phyloP scores from a whole-genome alignment of 1,140 invertebrate genomes.

The Pachypeltis micranthus region DNA sequence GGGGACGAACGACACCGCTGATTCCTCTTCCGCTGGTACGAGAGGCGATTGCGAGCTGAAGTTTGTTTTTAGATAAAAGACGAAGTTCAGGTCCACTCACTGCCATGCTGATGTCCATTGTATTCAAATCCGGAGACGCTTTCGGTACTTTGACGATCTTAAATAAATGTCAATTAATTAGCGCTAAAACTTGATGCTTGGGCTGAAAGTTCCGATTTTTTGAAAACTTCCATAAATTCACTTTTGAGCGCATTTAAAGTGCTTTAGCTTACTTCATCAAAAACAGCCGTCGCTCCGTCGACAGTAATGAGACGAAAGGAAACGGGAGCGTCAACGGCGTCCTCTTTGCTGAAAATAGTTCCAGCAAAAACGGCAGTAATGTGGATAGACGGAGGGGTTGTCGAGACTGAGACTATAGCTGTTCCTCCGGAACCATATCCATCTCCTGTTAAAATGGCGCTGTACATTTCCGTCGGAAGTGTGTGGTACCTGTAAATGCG shows the following conservation, averaged over 20 bases:
- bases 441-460: conserved; percentile 47
- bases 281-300: conserved; percentile 54
- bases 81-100: conserved; percentile 56
- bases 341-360: conserved; percentile 48
- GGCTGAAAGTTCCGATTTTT: too few species aligned
- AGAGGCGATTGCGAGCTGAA: conserved; percentile 52
- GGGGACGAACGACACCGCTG: conserved; percentile 51
- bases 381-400: conserved; percentile 64
- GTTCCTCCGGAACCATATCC: conserved; percentile 61
- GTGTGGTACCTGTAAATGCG: conserved; percentile 39
- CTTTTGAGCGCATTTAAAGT: too few species aligned
- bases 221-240: neutral
- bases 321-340: conserved; percentile 51
- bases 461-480: conserved; percentile 66
- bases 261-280: conserved; percentile 61
- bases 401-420: conserved; percentile 66
- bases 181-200: too few species aligned
- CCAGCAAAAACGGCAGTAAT: conserved; percentile 71
- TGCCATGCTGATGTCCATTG: conserved; percentile 58
- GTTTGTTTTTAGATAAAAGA: conserved; percentile 53
- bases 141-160: conserved; percentile 42
- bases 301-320: conserved; percentile 54
- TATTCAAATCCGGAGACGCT: conserved; percentile 58
- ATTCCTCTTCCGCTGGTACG: conserved; percentile 40
- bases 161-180: conserved; percentile 8